These are phyloP conservation scores for Gambusia affinis DNA, from an alignment of 2,113 vertebrate species.

Conservation along the genomic window DNA sequence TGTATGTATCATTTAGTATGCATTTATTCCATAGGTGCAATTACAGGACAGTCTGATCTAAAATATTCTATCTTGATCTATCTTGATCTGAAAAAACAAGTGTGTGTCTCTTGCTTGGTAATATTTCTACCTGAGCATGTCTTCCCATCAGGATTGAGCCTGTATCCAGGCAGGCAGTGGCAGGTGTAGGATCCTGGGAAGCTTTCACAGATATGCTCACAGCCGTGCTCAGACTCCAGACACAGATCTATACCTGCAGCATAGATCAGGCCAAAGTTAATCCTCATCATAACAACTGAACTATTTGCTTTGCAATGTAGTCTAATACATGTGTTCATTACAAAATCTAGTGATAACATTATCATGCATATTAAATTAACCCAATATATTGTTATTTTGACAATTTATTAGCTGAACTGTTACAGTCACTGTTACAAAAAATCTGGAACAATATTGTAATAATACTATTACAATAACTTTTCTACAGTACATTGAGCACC, in stretches of 20 bases:
- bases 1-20: background rate
- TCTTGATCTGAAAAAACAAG: background rate
- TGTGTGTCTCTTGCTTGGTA: background rate
- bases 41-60: background rate
- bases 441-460: background rate
- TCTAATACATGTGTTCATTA: background rate
- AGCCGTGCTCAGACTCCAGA: slow-evolving; percentile 84
- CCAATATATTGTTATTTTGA: background rate
- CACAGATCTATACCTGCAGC: slow-evolving; percentile 86
- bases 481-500: background rate
- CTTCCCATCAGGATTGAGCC: slow-evolving; percentile 85
- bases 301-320: background rate
- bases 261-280: background rate
- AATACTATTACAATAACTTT: background rate
- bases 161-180: slow-evolving; percentile 87
- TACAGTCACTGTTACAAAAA: background rate
- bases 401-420: background rate
- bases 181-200: slow-evolving; percentile 86
- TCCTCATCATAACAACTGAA: background rate
- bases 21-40: background rate
- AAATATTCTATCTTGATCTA: no score
- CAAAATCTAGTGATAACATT: no score
- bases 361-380: no score
- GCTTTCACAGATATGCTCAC: slow-evolving; percentile 91
- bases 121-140: slow-evolving; percentile 79